Base-by-base conservation (phyloP, 2,888 invertebrate genomes). In the Seladonia tumulorum region DNA sequence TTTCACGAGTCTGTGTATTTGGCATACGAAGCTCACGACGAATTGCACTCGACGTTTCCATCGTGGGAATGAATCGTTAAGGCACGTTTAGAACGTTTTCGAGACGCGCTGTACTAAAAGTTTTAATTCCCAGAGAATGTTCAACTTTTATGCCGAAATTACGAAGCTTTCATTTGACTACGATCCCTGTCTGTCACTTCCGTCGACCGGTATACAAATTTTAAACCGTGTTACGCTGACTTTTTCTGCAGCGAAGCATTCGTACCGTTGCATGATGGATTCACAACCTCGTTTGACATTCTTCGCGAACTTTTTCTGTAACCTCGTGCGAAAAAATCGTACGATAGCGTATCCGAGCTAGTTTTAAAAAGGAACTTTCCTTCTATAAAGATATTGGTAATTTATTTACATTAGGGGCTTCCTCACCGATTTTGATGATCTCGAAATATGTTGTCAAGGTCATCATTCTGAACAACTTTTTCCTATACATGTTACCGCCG, bases 81-180 rank as follows among this genome's bases (percentile, higher is more conserved):
- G 49, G 22, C 7, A 53, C 22, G 22, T 53, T 53, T 22, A 22
- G 22, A 22, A 22, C 3, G 53, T 53, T 22, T 53, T 53, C 49
- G 22, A 53, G 22, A 22, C 49, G 22, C 22, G 2, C 22, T 53
- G 49, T 53, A 53, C 8, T 8, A 8, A 53, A 81, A 76, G 68
- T 57, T 63, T 63, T 49, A 53, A 75, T 57, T 63, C 29, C 18
- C 16, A 0, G 35, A 16, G 3, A 66, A 35, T 18, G 16, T 18
- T 18, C 35, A 63, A 73, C 77, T 77, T 73, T n/a, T 25, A n/a
- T 63, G 39, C 63, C 71, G 49, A 18, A 49, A 49, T 57, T 35
- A 4, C 3, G 66, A 35, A 57, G 22, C 68, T 68, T 22, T 22
- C 68, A 35, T 68, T 68, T 5, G 42, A 63, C 29, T n/a, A n/a